Evolutionary conservation across 2,113 vertebrate species (phyloP).

Genomic region (Ictidomys tridecemlineatus): DNA sequence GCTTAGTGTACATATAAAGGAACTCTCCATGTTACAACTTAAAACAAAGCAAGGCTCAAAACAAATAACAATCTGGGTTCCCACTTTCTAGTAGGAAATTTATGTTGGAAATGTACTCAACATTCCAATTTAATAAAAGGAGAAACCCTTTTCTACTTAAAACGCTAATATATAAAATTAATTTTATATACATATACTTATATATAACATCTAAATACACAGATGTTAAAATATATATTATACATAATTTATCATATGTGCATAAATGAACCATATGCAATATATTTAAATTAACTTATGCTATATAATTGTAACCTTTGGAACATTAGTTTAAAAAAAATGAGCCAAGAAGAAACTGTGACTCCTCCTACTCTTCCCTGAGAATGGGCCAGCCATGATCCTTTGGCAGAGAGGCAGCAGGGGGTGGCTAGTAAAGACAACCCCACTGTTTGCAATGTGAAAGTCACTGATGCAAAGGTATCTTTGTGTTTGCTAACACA

Average conservation of each 20-base stretch:
- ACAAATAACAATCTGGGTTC: background rate
- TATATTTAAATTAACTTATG: constrained; percentile 2
- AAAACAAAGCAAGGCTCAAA: constrained; percentile 51
- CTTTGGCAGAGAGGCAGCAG: background rate
- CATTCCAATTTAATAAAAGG: constrained; percentile 39
- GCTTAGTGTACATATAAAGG: background rate
- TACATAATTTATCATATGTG: background rate
- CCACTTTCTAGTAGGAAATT: constrained; percentile 53
- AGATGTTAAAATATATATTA: background rate
- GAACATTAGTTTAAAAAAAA: background rate
- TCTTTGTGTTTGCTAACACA: constrained; percentile 9
- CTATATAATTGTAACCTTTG: background rate
- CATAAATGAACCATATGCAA: background rate
- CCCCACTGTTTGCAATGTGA: background rate
- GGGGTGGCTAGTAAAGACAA: background rate
- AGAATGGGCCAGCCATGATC: background rate
- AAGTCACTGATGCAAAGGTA: background rate
- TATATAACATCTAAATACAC: background rate
- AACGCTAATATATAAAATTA: constrained; percentile 46
- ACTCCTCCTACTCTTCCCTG: background rate
- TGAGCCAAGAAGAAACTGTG: background rate
- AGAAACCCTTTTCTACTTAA: constrained; percentile 41
- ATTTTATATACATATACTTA: background rate
- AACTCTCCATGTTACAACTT: background rate
- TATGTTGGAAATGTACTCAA: background rate